Percentiles rank a stretch among this genome's conserved stretches.
These are phyloP conservation scores for Embiotoca jacksoni DNA, from an alignment of 2,113 vertebrate genomes.

Conservation along the genomic window DNA sequence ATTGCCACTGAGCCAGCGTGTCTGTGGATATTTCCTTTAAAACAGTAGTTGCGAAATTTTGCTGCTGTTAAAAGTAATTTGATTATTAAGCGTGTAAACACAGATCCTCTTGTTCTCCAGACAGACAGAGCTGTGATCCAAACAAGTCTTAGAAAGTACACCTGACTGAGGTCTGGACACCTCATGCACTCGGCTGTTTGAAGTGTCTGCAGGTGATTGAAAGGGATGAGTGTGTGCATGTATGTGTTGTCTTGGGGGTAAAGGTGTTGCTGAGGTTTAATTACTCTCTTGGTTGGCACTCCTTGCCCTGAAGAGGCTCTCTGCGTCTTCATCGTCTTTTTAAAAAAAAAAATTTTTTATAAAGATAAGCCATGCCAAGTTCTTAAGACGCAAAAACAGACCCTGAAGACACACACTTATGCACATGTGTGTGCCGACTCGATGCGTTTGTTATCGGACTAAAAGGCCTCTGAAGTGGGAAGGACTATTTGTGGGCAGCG, in stretches of 20 bases:
- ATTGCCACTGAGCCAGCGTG: neutral
- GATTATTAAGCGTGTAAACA: neutral
- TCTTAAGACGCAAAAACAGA: constrained; percentile 54
- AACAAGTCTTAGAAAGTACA: constrained; percentile 16
- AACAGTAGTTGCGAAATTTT: neutral
- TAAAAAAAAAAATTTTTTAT: constrained; percentile 10
- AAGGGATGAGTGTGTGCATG: constrained; percentile 42
- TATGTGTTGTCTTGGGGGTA: constrained; percentile 6
- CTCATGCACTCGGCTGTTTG: constrained; percentile 13
- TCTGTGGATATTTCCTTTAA: too few species aligned
- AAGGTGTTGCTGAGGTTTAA: constrained; percentile 48
- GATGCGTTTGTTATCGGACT: constrained; percentile 11
- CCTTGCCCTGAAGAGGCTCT: constrained; percentile 65
- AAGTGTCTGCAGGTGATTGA: constrained; percentile 38
- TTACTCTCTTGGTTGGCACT: constrained; percentile 53
- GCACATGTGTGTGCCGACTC: neutral
- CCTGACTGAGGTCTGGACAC: constrained; percentile 25
- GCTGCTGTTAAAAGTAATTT: neutral
- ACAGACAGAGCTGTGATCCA: neutral
- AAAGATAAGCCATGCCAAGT: constrained; percentile 42
- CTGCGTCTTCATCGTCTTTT: constrained; percentile 36
- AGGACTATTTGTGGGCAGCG: constrained; percentile 37
- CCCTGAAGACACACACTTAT: constrained; percentile 46
- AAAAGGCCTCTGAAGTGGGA: constrained; percentile 13
- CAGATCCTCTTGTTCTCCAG: constrained; percentile 14